phyloP scores from a whole-genome alignment of 2,888 invertebrate species.

The Brachylomia viminalis region DNA sequence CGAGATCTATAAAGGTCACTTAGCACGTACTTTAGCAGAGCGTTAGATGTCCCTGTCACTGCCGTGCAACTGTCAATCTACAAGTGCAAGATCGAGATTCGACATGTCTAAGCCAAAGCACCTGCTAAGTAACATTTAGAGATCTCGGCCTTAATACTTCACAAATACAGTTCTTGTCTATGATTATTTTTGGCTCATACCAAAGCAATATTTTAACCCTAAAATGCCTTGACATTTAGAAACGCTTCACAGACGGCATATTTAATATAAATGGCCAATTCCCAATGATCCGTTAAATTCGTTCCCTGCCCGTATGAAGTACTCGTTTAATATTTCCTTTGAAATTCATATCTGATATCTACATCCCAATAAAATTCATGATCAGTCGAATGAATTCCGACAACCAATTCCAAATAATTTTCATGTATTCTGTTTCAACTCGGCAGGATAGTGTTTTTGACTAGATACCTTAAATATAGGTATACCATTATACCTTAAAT shows the following conservation, averaged over 20 bases:
- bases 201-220: slow-evolving; percentile 18
- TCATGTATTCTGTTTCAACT: slow-evolving; percentile 40
- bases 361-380: slow-evolving; percentile 41
- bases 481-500: too few species aligned
- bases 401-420: slow-evolving; percentile 47
- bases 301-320: slow-evolving; percentile 36
- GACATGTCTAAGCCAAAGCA: neutral
- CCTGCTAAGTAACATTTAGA: neutral
- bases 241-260: slow-evolving; percentile 10
- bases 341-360: slow-evolving; percentile 39
- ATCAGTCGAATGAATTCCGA: slow-evolving; percentile 35
- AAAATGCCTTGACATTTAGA: slow-evolving; percentile 8
- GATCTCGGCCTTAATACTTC: neutral
- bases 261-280: slow-evolving; percentile 17
- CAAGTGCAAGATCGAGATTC: neutral
- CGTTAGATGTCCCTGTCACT: too few species aligned
- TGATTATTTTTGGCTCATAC: slow-evolving; percentile 3
- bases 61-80: neutral
- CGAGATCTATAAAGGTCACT: neutral
- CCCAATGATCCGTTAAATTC: slow-evolving; percentile 52
- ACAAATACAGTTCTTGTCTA: neutral
- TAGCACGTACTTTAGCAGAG: neutral
- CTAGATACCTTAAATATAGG: neutral
- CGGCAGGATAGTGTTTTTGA: slow-evolving; percentile 5
- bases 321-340: slow-evolving; percentile 47